Conservation (phyloP, 2,888 invertebrate genomes). For the Drosophila setosimentum region DNA sequence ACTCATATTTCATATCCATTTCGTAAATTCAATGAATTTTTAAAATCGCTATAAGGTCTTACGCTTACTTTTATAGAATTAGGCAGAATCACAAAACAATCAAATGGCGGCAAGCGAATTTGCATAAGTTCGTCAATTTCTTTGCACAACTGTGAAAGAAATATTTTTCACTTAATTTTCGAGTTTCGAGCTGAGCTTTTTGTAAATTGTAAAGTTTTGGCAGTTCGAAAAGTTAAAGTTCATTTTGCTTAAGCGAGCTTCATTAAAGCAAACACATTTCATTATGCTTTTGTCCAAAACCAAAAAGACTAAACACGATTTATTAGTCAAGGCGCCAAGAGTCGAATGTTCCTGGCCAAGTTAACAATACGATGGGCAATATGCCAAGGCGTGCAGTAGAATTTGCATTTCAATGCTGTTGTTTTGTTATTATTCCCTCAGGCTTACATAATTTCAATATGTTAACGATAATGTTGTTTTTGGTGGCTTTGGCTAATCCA, state of each 20-base stretch:
- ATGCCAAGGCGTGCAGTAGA: slow-evolving; percentile 12
- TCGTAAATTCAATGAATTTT: not conserved
- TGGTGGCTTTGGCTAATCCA: slow-evolving; percentile 17
- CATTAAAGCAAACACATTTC: slow-evolving; percentile 13
- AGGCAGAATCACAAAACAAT: not conserved
- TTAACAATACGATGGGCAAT: not conserved
- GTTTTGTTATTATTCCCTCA: slow-evolving; percentile 1
- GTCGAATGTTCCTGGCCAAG: slow-evolving; percentile 1
- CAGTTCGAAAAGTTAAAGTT: slow-evolving; percentile 1
- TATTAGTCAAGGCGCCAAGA: slow-evolving; percentile 16
- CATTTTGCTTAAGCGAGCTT: slow-evolving; percentile 9
- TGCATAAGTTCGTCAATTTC: slow-evolving; percentile 1
- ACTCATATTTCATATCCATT: not conserved
- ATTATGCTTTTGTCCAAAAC: slow-evolving; percentile 8
- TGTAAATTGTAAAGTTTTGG: slow-evolving; percentile 5
- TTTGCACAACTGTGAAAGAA: not conserved
- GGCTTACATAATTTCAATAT: slow-evolving; percentile 22
- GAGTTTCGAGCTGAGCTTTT: not conserved
- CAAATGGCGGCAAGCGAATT: not conserved
- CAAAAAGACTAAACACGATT: slow-evolving; percentile 33
- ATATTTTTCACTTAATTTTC: slow-evolving; percentile 12
- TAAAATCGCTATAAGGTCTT: not conserved
- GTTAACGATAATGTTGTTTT: slow-evolving; percentile 15
- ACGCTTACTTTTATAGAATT: not conserved
- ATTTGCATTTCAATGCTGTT: slow-evolving; percentile 57